Conservation (phyloP, 2,797 vertebrate species). For the Microhierax caerulescens region DNA sequence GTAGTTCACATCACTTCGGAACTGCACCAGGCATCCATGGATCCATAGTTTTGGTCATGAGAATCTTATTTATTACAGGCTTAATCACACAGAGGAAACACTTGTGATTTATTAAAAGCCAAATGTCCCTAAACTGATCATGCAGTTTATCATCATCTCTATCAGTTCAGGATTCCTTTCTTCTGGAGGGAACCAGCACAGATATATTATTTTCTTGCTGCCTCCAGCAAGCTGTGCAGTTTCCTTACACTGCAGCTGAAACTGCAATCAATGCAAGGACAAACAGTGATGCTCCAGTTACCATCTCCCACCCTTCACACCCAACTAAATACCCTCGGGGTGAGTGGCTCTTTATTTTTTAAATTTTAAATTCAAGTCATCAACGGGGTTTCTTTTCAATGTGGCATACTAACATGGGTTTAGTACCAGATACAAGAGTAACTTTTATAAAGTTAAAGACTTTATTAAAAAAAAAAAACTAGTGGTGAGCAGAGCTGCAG, state of each 20-base stretch:
- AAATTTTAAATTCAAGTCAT: neutral
- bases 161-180: neutral
- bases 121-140: neutral
- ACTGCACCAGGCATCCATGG: neutral
- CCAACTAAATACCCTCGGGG: neutral
- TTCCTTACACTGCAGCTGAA: neutral
- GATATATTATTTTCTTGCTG: neutral
- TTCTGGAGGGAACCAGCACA: neutral
- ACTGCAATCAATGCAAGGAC: neutral
- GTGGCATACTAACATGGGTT: neutral
- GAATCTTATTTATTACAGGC: neutral
- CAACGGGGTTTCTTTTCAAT: neutral
- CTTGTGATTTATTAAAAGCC: neutral
- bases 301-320: neutral
- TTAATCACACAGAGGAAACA: neutral
- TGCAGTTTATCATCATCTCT: neutral
- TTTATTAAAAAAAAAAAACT: neutral
- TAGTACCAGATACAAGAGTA: neutral
- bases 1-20: neutral
- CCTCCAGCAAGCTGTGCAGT: neutral
- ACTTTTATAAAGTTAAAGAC: neutral
- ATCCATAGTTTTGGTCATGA: neutral
- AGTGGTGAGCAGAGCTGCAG: neutral
- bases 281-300: neutral
- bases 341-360: neutral